Percentiles rank a stretch among this genome's conserved stretches.
phyloP scores from a whole-genome alignment of 2,888 invertebrate genomes.

The Lasioglossum villosulum region DNA sequence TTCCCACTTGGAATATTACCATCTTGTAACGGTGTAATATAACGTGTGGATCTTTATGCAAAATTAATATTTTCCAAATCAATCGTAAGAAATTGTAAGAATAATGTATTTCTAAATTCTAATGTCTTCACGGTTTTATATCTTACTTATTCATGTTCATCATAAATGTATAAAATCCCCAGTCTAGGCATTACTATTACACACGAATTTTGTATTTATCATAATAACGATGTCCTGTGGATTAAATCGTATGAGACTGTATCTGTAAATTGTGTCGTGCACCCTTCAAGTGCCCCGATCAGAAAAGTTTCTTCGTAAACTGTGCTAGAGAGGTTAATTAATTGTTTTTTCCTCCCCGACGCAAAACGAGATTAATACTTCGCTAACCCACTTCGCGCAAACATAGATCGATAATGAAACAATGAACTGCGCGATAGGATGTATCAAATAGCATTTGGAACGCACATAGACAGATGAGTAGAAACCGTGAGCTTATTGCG shows the following conservation, averaged over 20 bases:
- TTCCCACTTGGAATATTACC: neutral
- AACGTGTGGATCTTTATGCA: neutral
- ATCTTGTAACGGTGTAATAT: neutral
- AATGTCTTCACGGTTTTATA: too few relatives aligned
- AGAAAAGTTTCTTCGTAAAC: neutral
- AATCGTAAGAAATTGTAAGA: neutral
- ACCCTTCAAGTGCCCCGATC: neutral
- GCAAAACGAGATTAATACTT: neutral
- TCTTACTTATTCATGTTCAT: too few relatives aligned
- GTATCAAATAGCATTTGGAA: slow-evolving; percentile 28
- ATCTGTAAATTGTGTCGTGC: neutral
- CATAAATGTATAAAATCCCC: too few relatives aligned
- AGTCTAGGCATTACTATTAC: too few relatives aligned
- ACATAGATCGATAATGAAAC: slow-evolving; percentile 38
- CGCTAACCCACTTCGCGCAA: neutral
- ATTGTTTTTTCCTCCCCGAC: neutral
- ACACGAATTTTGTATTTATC: neutral
- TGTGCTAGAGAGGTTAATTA: neutral
- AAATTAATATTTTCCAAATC: neutral
- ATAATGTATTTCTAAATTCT: too few relatives aligned
- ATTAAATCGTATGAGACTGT: neutral
- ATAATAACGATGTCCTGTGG: neutral
- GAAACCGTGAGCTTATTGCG: slow-evolving; percentile 42
- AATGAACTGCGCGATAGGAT: slow-evolving; percentile 6
- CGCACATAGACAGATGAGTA: slow-evolving; percentile 1